Evolutionary conservation across 2,113 vertebrate genomes (phyloP).

Genomic region (Corythaixoides concolor): DNA sequence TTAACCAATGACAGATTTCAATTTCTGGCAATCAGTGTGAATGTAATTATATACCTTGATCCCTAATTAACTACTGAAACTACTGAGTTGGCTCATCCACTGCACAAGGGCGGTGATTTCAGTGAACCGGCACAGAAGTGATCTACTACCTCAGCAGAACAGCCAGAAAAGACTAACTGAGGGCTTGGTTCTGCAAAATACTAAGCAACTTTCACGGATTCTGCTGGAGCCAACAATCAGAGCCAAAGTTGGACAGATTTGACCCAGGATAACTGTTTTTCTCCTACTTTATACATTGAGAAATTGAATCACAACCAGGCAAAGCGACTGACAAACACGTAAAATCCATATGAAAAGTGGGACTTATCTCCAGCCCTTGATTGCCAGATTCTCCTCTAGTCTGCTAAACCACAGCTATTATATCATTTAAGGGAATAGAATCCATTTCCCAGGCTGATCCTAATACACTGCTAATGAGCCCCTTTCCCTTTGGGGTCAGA

Average conservation of each 20-base stretch:
- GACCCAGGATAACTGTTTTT: not conserved
- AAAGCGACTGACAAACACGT: not conserved
- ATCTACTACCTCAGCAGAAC: not conserved
- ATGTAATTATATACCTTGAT: not conserved
- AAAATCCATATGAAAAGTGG: not conserved
- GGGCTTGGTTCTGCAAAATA: not conserved
- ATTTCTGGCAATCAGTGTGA: not conserved
- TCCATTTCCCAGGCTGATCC: not conserved
- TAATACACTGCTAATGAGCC: not conserved
- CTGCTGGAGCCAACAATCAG: not conserved
- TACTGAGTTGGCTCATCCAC: not conserved
- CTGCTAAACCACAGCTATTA: not conserved
- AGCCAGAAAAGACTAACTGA: not conserved
- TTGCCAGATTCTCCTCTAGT: not conserved
- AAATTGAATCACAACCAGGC: not conserved
- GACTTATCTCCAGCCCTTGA: not conserved
- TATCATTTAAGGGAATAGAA: not conserved
- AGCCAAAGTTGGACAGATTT: not conserved
- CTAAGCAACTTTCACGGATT: not conserved
- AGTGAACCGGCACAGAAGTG: not conserved
- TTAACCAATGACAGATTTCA: not conserved
- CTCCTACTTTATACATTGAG: not conserved
- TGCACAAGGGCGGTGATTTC: not conserved
- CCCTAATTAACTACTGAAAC: not conserved
- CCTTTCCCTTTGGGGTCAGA: not conserved